Evolutionary conservation across 2,797 vertebrate species (phyloP).

Genomic region (Cirrhinus mrigala): DNA sequence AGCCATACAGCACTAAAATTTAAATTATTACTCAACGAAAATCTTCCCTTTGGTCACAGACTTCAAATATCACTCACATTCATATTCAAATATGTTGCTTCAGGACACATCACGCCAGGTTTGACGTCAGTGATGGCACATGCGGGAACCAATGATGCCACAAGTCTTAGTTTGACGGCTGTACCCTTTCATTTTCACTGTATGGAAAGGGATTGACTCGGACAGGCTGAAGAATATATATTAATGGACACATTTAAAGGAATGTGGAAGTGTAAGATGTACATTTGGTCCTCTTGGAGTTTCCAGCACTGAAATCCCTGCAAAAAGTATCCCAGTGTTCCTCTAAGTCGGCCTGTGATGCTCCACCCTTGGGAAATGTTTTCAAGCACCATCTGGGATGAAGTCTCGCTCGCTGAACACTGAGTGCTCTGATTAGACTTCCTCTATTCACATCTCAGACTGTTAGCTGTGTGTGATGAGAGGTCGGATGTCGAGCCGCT

Average conservation of each 20-base stretch:
- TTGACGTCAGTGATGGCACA: background rate
- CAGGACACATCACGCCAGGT: background rate
- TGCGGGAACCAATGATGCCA: background rate
- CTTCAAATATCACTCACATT: background rate
- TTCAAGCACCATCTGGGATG: background rate
- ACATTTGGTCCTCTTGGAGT: background rate
- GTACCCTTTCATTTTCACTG: background rate
- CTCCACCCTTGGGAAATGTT: conserved; percentile 3
- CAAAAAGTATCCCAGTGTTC: background rate
- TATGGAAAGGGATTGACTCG: background rate
- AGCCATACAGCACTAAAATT: background rate
- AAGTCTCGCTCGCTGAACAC: conserved; percentile 9
- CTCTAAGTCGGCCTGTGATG: conserved; percentile 2
- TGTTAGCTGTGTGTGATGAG: conserved; percentile 42
- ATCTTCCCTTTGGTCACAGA: background rate
- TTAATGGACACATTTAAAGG: background rate
- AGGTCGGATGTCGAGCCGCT: conserved; percentile 35
- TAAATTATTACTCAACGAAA: background rate
- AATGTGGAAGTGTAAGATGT: background rate
- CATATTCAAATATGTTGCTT: background rate
- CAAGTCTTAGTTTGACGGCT: background rate
- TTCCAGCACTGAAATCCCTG: background rate
- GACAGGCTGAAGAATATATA: background rate
- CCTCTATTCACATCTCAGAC: conserved; percentile 17
- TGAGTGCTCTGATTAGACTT: conserved; percentile 13